phyloP scores from a whole-genome alignment of 2,888 invertebrate species.

The Lasioglossum zephyrum region DNA sequence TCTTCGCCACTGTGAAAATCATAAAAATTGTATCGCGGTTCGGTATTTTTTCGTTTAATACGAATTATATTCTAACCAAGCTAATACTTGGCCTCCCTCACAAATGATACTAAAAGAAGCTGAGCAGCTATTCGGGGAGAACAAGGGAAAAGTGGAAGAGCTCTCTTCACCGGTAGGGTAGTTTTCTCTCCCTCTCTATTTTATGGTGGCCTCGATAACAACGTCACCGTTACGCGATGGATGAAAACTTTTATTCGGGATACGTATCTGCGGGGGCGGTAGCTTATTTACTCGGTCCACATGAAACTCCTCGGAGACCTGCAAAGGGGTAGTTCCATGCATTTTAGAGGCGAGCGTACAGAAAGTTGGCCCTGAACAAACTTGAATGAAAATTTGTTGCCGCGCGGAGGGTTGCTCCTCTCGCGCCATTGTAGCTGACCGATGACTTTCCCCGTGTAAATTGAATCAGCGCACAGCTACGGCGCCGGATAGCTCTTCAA shows the following conservation, averaged over 20 bases:
- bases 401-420: slow-evolving; percentile 11
- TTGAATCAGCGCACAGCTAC: slow-evolving; percentile 20
- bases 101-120: neutral
- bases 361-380: slow-evolving; percentile 23
- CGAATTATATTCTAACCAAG: neutral
- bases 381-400: slow-evolving; percentile 35
- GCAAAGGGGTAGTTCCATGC: slow-evolving; percentile 47
- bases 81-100: neutral
- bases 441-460: slow-evolving; percentile 34
- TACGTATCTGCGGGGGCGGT: slow-evolving; percentile 40
- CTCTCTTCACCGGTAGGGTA: neutral
- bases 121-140: neutral
- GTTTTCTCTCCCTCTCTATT: neutral
- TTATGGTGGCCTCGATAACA: neutral
- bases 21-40: no score
- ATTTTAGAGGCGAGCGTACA: slow-evolving; percentile 39
- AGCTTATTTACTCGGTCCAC: slow-evolving; percentile 51
- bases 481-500: slow-evolving; percentile 9
- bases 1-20: no score
- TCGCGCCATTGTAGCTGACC: slow-evolving; percentile 26
- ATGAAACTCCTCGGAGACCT: slow-evolving; percentile 28
- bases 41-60: no score
- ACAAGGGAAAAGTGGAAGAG: neutral
- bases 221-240: neutral
- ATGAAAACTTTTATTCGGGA: slow-evolving; percentile 35